A percentile compares a stretch with the other conserved stretches of the same genome.
phyloP scores from a whole-genome alignment of 2,797 vertebrate species.

The Argya squamiceps region DNA sequence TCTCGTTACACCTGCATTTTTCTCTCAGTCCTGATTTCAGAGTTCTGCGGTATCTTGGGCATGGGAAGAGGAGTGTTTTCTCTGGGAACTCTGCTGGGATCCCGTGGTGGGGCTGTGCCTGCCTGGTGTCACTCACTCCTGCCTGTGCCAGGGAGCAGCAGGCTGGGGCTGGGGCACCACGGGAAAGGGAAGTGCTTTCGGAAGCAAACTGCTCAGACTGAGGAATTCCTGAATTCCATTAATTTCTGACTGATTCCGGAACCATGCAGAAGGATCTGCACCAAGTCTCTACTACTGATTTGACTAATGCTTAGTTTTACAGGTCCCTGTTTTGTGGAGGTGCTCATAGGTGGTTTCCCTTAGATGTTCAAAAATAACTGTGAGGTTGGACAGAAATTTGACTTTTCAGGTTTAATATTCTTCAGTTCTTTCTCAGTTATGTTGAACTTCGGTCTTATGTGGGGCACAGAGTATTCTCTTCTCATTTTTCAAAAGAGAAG shows the following conservation, averaged over 20 bases:
- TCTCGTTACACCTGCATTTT: fast-evolving
- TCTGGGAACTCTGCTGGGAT: fast-evolving
- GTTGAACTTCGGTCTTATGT: neutral
- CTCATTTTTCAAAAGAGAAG: conserved; percentile 11
- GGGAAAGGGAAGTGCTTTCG: neutral
- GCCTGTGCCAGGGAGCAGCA: neutral
- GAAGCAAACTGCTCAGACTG: neutral
- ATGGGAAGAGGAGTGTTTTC: neutral
- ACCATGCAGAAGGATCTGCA: neutral
- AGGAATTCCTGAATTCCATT: neutral
- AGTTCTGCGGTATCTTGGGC: fast-evolving
- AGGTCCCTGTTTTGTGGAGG: neutral
- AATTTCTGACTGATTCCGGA: neutral
- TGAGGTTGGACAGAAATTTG: conserved; percentile 1
- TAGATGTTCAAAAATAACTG: conserved; percentile 10
- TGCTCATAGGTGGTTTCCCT: neutral
- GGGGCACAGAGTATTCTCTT: neutral
- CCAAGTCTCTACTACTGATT: neutral
- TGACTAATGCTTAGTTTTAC: neutral
- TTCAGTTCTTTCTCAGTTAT: conserved; percentile 14
- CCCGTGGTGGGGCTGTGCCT: fast-evolving
- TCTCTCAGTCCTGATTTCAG: neutral
- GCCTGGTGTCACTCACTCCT: fast-evolving
- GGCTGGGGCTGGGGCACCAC: neutral
- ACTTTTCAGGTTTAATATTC: neutral